These are phyloP conservation scores for Phrynocephalus versicolor DNA, from an alignment of 2,113 vertebrate genomes.

Conservation along the genomic window DNA sequence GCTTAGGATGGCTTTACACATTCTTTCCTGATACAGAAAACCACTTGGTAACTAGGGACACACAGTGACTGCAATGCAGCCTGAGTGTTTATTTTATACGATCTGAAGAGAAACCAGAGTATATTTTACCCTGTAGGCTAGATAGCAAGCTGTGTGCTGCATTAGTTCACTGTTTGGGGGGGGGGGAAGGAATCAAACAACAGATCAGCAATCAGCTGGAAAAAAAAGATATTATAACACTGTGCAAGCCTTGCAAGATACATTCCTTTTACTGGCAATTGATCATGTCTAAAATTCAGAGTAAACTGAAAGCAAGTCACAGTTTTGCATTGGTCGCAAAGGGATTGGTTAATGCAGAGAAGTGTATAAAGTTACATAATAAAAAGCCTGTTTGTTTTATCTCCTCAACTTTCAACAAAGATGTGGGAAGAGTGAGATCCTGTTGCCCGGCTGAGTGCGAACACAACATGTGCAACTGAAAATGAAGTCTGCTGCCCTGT, in stretches of 20 bases:
- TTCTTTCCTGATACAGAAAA: background rate
- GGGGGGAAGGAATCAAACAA: background rate
- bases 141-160: background rate
- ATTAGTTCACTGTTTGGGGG: background rate
- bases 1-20: background rate
- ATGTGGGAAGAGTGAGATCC: background rate
- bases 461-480: background rate
- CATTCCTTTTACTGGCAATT: background rate
- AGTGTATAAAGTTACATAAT: slow-evolving; percentile 1
- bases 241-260: background rate
- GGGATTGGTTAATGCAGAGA: background rate
- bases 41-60: background rate
- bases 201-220: background rate
- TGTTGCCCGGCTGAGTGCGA: slow-evolving; percentile 12
- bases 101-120: no score
- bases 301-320: background rate
- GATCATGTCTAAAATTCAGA: background rate
- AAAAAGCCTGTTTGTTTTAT: slow-evolving; percentile 15
- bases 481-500: background rate
- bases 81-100: no score
- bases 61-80: background rate
- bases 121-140: background rate
- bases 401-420: slow-evolving; percentile 21
- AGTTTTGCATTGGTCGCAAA: background rate
- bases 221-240: background rate